Base-by-base conservation (phyloP, 2,888 invertebrate genomes). In the Clanis bilineata region DNA sequence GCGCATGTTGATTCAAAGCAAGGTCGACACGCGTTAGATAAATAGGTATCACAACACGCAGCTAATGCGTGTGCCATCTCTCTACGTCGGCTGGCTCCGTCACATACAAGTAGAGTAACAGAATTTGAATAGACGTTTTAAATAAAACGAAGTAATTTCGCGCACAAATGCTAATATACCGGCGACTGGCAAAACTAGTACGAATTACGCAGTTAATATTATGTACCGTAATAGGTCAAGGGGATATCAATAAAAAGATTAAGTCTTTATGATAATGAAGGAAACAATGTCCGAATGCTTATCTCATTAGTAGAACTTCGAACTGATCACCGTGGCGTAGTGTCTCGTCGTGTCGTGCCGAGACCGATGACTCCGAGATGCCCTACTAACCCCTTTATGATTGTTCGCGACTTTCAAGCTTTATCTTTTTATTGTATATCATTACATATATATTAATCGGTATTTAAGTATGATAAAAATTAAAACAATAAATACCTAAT, bases 161-260 rank as follows among this genome's bases (percentile, higher is more conserved):
- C 65, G 62, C 61, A 51, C 57, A 64, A 64, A 60, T 51, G 59
- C 57, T 62, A 58, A n/a, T n/a, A n/a, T n/a, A n/a, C n/a, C n/a
- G n/a, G 55, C 21, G 56, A 39, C 64, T 39, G 57, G 57, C 23
- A 57, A 66, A 59, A 62, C 62, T 63, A 23, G 62, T 51, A 28
- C 1, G 9, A 32, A 63, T 71, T 85, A 83, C 87, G 86, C 80
- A 86, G 76, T 80, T 71, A 65, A 71, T 82, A n/a, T n/a, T n/a
- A n/a, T n/a, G n/a, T n/a, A 71, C 75, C 69, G 76, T 79, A 78
- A 82, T 80, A 78, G 85, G 86, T 85, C 87, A 88, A 84, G 83
- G 80, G 72, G 72, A 81, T 68, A 73, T 70, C 68, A 71, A 71
- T 70, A 64, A 44, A 66, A 71, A 74, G 73, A 79, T 78, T 77